phyloP scores from a whole-genome alignment of 92 coral and sea anemone genomes.

The Epizoanthus illoricatus region DNA sequence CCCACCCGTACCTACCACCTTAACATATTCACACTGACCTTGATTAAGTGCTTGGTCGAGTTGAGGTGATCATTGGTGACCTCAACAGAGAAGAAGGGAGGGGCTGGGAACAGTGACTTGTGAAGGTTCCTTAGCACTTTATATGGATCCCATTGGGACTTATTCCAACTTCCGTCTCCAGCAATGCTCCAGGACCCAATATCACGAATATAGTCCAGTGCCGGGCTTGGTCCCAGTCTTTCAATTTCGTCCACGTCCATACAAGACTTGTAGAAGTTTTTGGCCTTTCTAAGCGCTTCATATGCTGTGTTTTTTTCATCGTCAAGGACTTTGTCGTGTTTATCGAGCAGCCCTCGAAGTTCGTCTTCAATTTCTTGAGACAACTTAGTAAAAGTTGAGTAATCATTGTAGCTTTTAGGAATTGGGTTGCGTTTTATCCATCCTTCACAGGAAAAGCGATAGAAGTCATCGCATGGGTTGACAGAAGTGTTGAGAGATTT shows the following conservation, averaged over 20 bases:
- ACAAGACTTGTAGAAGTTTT: conserved; percentile 80
- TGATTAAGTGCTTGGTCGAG: conserved; percentile 91
- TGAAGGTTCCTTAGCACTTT: conserved; percentile 72
- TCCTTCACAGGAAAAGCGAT: conserved; percentile 80
- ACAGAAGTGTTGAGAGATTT: conserved; percentile 64
- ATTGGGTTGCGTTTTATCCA: conserved; percentile 89
- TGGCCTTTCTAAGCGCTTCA: conserved; percentile 80
- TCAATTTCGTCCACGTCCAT: conserved; percentile 82
- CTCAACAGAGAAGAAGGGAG: conserved; percentile 97
- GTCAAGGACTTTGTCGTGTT: conserved; percentile 43
- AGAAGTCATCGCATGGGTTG: conserved; percentile 89
- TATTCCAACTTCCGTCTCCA: conserved; percentile 77
- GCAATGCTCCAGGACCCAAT: conserved; percentile 97
- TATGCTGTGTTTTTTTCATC: conserved; percentile 52
- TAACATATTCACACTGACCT: conserved; percentile 51
- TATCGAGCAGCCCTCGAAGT: conserved; percentile 64
- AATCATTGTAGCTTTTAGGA: conserved; percentile 94
- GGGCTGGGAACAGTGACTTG: conserved; percentile 87
- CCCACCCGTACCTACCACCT: no score
- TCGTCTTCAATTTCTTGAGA: conserved; percentile 85
- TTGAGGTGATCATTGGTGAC: conserved; percentile 98
- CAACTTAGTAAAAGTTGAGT: conserved; percentile 85
- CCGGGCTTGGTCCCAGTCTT: conserved; percentile 78
- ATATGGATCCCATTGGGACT: conserved; percentile 77
- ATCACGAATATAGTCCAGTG: conserved; percentile 67